Evolutionary conservation across 2,888 invertebrate species (phyloP), one percentile per base, ranked within the genome.

Genomic region (Liodrosophila aerea): DNA sequence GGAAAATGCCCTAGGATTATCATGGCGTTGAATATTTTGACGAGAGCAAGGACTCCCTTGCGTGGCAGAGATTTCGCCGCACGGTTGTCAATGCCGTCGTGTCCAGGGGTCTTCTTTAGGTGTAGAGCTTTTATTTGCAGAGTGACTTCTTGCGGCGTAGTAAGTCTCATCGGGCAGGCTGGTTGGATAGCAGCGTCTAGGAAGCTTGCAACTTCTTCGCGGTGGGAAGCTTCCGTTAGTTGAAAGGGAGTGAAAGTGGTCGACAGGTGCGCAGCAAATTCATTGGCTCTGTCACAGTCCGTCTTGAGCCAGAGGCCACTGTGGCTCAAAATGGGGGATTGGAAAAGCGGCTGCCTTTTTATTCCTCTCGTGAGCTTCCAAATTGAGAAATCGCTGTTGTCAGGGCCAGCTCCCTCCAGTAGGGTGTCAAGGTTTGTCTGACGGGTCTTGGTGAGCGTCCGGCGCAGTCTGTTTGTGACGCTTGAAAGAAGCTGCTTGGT

Each of bases 271-370:
- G 22, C 7, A 27, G 40, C 27, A 27, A 41, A 44, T 7, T 7
- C 31, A n/a, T 31, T 31, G 5, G 31, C 16, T 22, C 34, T 46
- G 1, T 46, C 46, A 33, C 12, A 16, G 9, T 34, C 46, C 33
- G 34, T 34, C 12, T 46, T 46, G 15, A 44, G 30, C 44, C 31
- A 44, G 9, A 44, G 44, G 34, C 46, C 46, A 46, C 34, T 34
- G 22, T 34, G 29, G 12, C 34, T 34, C 46, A 34, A 12, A 4
- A 34, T 12, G 18, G 34, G 44, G 8, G 44, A 43, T 29, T 43
- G 41, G 9, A 43, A 44, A 15, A 44, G 4, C 33, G 44, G 44
- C 44, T 33, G 44, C 33, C 33, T 44, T 13, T 43, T 43, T n/a
- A 43, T 43, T 29, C 41, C 41, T 43, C 41, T 43, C 4, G 29